Conservation (phyloP, 2,888 invertebrate genomes). For the Heteromurus nitidus region DNA sequence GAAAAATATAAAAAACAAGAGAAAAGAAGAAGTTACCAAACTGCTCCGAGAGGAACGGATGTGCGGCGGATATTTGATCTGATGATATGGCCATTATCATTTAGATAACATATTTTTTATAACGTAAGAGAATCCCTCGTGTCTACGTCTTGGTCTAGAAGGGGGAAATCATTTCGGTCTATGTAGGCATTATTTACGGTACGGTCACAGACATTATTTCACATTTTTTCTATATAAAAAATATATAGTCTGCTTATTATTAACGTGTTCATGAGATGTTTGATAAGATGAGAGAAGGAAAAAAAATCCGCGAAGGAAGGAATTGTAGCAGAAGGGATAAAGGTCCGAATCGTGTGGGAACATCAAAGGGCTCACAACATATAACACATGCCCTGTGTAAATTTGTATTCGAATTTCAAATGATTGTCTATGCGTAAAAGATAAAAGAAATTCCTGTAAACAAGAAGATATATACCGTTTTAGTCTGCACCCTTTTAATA, state of each 20-base stretch:
- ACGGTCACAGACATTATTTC: not conserved
- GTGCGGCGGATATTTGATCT: constrained; percentile 47
- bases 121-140: constrained; percentile 2
- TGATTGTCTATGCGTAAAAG: not conserved
- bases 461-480: not conserved
- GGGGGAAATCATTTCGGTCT: not conserved
- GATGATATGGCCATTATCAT: constrained; percentile 26
- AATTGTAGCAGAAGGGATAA: not conserved
- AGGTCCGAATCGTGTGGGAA: not conserved
- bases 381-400: not conserved
- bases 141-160: not conserved
- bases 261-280: not conserved
- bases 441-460: not conserved
- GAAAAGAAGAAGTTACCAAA: not conserved
- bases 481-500: no score
- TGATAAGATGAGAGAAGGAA: constrained; percentile 13
- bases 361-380: no score
- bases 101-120: constrained; percentile 25
- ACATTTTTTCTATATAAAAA: not conserved
- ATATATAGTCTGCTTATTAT: not conserved
- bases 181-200: not conserved
- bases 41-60: constrained; percentile 27
- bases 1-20: no score
- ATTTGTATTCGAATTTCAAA: not conserved
- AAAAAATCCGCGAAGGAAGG: not conserved